Evolutionary conservation across 2,888 invertebrate species (phyloP).

Genomic region (Cosmorhoe ocellata): DNA sequence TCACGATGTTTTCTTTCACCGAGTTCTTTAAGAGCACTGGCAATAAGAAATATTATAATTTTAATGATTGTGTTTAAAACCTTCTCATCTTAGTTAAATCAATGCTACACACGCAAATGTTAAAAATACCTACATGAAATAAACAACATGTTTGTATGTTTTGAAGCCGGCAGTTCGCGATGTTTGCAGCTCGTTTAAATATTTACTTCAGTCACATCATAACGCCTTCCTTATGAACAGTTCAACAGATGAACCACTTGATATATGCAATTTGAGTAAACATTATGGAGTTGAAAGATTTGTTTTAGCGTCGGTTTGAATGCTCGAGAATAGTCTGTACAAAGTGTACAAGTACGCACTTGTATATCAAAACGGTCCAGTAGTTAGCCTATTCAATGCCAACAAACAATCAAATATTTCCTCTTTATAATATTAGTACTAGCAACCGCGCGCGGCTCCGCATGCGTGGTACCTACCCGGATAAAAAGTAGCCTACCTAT

Average conservation of each 20-base stretch:
- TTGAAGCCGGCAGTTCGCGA: conserved; percentile 24
- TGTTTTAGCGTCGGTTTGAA: neutral
- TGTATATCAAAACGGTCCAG: too few species aligned
- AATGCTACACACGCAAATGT: neutral
- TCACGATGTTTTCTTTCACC: too few species aligned
- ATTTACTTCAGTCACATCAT: conserved; percentile 40
- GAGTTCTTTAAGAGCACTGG: too few species aligned
- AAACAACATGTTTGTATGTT: conserved; percentile 29
- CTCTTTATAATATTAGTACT: too few species aligned
- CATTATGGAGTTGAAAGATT: conserved; percentile 3
- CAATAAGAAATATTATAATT: too few species aligned
- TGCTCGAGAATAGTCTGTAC: neutral
- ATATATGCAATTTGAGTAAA: conserved; percentile 6
- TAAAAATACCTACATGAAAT: conserved; percentile 5
- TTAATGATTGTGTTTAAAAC: too few species aligned
- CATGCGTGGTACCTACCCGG: too few species aligned
- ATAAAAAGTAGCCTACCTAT: too few species aligned
- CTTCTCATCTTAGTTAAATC: neutral
- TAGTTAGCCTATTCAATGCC: too few species aligned
- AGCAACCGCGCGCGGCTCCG: too few species aligned
- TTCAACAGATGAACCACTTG: conserved; percentile 5
- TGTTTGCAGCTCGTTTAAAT: conserved; percentile 37
- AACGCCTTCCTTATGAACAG: conserved; percentile 21
- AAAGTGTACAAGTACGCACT: neutral
- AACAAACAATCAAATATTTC: too few species aligned